These are phyloP conservation scores for Diadema setosum DNA, from an alignment of 35 echinoderm and acorn worm genomes.

Conservation along the genomic window DNA sequence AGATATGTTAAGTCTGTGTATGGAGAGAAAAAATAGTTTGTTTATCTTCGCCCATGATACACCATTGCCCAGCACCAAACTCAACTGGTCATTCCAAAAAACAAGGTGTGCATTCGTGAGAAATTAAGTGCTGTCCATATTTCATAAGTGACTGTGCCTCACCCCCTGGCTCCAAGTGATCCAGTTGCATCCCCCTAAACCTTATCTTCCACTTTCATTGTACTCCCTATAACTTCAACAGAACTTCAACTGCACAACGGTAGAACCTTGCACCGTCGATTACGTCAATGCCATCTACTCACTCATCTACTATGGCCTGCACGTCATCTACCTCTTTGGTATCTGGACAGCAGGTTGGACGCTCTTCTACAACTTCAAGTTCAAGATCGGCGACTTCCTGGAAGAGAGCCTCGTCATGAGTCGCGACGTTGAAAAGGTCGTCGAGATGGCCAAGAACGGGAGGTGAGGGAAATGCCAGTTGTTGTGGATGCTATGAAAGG, in stretches of 20 bases:
- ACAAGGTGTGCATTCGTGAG: too few species aligned
- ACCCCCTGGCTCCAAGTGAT: too few species aligned
- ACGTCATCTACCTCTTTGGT: constrained; percentile 74
- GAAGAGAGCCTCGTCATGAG: constrained; percentile 72
- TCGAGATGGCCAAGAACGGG: constrained; percentile 69
- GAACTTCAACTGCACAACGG: constrained; percentile 35
- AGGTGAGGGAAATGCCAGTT: constrained; percentile 72
- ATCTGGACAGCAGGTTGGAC: constrained; percentile 51
- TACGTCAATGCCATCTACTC: constrained; percentile 59
- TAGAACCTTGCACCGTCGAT: constrained; percentile 5
- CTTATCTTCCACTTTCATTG: not conserved
- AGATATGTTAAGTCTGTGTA: too few species aligned
- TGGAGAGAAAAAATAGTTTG: too few species aligned
- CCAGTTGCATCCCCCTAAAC: too few species aligned
- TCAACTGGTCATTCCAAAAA: too few species aligned
- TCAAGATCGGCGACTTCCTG: constrained; percentile 73
- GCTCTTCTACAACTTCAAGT: constrained; percentile 71
- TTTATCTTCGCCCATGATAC: too few species aligned
- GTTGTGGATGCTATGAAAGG: too few species aligned
- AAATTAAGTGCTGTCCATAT: too few species aligned
- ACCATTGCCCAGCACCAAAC: too few species aligned
- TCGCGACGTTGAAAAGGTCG: constrained; percentile 91
- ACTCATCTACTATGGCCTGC: constrained; percentile 58
- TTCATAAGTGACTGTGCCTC: too few species aligned
- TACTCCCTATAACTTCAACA: not conserved